A percentile compares a stretch with the other conserved stretches of the same genome.
Evolutionary conservation across 2,797 vertebrate species (phyloP).

Genomic region (Leptoclinus maculatus): DNA sequence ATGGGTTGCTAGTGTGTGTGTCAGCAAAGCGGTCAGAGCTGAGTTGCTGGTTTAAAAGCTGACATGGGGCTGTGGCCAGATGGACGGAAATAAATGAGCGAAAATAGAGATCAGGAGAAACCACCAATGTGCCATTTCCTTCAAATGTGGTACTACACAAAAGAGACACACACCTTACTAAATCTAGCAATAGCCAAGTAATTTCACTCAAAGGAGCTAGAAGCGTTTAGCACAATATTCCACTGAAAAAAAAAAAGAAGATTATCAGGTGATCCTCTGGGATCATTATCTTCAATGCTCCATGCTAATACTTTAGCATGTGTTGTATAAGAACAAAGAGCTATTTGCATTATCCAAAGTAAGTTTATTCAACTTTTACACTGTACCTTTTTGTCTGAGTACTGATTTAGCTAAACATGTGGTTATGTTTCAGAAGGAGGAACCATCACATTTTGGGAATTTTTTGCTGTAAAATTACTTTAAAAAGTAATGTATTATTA

Average conservation of each 20-base stretch:
- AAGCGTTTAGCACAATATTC: not conserved
- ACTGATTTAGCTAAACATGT: not conserved
- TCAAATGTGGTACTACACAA: not conserved
- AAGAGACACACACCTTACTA: not conserved
- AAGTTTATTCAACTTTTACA: not conserved
- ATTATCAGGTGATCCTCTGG: not conserved
- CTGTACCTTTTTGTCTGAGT: not conserved
- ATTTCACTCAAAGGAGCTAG: not conserved
- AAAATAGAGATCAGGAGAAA: conserved; percentile 44
- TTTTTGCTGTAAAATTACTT: not conserved
- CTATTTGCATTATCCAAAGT: not conserved
- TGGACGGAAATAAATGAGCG: conserved; percentile 45
- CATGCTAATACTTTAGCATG: not conserved
- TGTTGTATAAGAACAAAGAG: not conserved
- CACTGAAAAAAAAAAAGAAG: not conserved
- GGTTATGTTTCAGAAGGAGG: too few relatives aligned
- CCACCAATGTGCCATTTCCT: not conserved
- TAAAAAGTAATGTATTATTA: not conserved
- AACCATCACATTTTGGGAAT: not conserved
- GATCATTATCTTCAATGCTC: not conserved
- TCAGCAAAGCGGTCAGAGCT: conserved; percentile 56
- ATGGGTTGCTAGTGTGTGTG: conserved; percentile 9
- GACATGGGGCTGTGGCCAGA: conserved; percentile 47
- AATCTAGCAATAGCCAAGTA: not conserved
- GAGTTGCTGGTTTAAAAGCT: conserved; percentile 62